These are phyloP conservation scores for Trematomus loennbergii DNA, from an alignment of 2,113 vertebrate genomes.

Conservation along the genomic window DNA sequence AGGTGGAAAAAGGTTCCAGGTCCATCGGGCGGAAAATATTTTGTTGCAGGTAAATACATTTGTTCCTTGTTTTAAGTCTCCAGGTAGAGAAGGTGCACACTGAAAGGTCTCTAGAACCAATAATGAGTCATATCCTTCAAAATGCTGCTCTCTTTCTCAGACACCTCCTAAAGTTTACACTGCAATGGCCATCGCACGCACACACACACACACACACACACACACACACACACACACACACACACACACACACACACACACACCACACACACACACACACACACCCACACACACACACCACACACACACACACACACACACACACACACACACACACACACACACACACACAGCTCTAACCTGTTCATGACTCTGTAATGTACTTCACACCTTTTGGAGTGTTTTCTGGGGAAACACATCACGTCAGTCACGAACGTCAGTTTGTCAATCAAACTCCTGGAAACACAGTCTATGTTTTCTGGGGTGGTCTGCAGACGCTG, in stretches of 20 bases:
- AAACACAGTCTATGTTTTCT: constrained; percentile 44
- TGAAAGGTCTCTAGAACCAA: constrained; percentile 42
- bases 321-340: neutral
- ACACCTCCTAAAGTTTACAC: constrained; percentile 72
- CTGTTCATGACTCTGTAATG: constrained; percentile 64
- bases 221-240: neutral
- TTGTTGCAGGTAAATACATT: constrained; percentile 50
- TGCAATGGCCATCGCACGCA: constrained; percentile 1
- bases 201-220: neutral
- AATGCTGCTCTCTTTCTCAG: constrained; percentile 57
- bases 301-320: neutral
- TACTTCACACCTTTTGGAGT: constrained; percentile 61
- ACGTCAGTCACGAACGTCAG: constrained; percentile 47
- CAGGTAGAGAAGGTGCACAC: constrained; percentile 37
- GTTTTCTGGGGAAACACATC: constrained; percentile 71
- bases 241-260: constrained; percentile 1
- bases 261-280: neutral
- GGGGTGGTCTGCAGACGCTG: constrained; percentile 56
- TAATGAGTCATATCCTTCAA: constrained; percentile 77
- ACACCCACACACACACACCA: neutral
- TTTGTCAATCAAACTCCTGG: constrained; percentile 47
- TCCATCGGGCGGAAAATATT: constrained; percentile 36
- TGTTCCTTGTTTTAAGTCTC: constrained; percentile 50
- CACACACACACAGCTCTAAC: constrained; percentile 49
- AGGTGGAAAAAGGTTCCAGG: constrained; percentile 14